A percentile compares a stretch with the other conserved stretches of the same genome.
Conservation (phyloP, 2,797 vertebrate species). For the Acomys russatus region DNA sequence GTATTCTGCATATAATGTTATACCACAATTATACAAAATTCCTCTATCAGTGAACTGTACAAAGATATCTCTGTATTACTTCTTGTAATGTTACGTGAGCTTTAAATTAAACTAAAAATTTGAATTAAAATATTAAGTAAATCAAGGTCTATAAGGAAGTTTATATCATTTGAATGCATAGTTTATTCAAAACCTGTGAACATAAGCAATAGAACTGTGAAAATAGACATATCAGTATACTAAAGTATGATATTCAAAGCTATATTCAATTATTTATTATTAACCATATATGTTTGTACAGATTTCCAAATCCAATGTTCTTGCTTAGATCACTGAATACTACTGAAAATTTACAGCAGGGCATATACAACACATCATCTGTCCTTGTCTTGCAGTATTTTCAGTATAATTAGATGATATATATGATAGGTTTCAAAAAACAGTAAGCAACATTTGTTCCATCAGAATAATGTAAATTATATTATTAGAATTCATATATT, state of each 20-base stretch:
- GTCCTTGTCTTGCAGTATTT: background rate
- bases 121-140: background rate
- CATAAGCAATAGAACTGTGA: background rate
- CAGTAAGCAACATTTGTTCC: background rate
- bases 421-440: slow-evolving; percentile 23
- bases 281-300: background rate
- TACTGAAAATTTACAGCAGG: background rate
- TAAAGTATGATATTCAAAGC: slow-evolving; percentile 17
- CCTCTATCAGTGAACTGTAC: background rate
- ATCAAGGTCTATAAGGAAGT: background rate
- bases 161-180: background rate
- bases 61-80: background rate
- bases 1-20: background rate
- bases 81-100: background rate
- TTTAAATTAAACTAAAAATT: background rate
- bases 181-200: slow-evolving; percentile 34
- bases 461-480: slow-evolving; percentile 24
- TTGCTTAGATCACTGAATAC: slow-evolving; percentile 26
- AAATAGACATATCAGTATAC: slow-evolving; percentile 26
- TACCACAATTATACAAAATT: background rate
- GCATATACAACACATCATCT: background rate
- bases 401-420: slow-evolving; percentile 21
- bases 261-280: background rate
- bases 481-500: background rate
- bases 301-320: slow-evolving; percentile 26